Conservation (phyloP, 2,113 vertebrate genomes). For the Tricholaema leucomelas region DNA sequence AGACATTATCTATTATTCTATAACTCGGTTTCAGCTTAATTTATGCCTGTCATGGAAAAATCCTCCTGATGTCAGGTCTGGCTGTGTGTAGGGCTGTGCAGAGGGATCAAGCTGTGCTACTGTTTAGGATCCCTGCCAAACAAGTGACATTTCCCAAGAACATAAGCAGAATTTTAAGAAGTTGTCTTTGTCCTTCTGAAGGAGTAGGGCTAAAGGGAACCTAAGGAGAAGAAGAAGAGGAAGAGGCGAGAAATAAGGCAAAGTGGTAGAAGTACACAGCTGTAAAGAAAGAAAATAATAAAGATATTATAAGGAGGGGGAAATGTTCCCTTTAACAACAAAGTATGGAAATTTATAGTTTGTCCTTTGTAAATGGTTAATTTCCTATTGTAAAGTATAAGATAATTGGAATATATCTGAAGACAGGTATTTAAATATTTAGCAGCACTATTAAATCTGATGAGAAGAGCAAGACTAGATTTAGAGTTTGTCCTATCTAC, state of each 20-base stretch:
- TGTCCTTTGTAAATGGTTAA: neutral
- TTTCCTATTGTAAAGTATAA: neutral
- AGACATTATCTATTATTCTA: conserved; percentile 42
- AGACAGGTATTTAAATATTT: conserved; percentile 37
- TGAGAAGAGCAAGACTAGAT: neutral
- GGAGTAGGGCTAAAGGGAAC: conserved; percentile 46
- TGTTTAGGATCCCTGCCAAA: conserved; percentile 72
- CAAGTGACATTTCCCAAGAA: conserved; percentile 74
- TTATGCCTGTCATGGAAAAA: conserved; percentile 73
- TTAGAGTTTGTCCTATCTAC: neutral
- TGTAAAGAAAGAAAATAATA: neutral
- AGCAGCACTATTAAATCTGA: neutral
- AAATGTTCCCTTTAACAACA: neutral
- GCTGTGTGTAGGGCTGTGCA: conserved; percentile 38
- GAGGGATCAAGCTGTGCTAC: conserved; percentile 68
- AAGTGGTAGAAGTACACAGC: neutral
- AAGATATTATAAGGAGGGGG: neutral
- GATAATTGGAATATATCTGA: conserved; percentile 17
- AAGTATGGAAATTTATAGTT: neutral
- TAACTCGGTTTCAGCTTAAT: conserved; percentile 65
- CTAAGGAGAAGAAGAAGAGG: neutral
- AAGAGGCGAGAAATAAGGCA: neutral
- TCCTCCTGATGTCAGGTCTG: conserved; percentile 61
- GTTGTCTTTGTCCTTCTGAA: conserved; percentile 72
- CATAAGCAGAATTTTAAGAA: conserved; percentile 74